phyloP scores from a whole-genome alignment of 2,888 invertebrate species.

The Eurois occulta region DNA sequence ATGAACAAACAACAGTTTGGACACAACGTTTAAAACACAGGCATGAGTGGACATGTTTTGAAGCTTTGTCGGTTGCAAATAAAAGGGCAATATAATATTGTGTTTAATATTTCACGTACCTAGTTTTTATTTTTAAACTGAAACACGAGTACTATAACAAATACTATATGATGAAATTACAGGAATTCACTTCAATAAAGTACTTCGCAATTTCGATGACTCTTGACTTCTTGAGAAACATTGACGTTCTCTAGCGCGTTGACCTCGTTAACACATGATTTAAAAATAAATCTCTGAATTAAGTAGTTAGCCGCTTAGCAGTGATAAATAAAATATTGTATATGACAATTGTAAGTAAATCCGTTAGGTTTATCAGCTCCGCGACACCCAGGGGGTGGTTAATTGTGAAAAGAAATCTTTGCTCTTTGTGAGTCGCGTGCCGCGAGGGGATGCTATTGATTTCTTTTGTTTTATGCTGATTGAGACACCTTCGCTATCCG shows the following conservation, averaged over 20 bases:
- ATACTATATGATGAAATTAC: not conserved
- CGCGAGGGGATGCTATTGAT: slow-evolving; percentile 87
- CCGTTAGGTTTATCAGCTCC: slow-evolving; percentile 84
- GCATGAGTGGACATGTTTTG: slow-evolving; percentile 23
- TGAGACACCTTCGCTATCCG: slow-evolving; percentile 89
- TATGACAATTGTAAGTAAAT: slow-evolving; percentile 76
- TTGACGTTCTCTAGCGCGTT: not conserved
- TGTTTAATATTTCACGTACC: not conserved
- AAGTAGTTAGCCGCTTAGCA: not conserved
- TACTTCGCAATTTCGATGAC: not conserved
- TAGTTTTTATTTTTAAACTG: not conserved
- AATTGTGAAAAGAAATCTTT: slow-evolving; percentile 91
- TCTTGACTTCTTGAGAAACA: slow-evolving; percentile 7
- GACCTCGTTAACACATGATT: not conserved
- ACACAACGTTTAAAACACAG: slow-evolving; percentile 34
- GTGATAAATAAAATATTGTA: slow-evolving; percentile 12
- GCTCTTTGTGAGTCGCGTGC: slow-evolving; percentile 88
- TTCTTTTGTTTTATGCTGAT: slow-evolving; percentile 91
- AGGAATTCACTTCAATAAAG: not conserved
- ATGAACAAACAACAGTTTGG: slow-evolving; percentile 62
- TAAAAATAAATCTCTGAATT: slow-evolving; percentile 13
- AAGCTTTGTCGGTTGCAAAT: slow-evolving; percentile 12
- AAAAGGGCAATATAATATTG: not conserved
- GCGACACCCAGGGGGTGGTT: slow-evolving; percentile 86
- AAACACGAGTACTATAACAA: not conserved